Evolutionary conservation across 1,140 invertebrate genomes (phyloP), one percentile per base, ranked within the genome.

Genomic region (Lysiphlebus fabarum): DNA sequence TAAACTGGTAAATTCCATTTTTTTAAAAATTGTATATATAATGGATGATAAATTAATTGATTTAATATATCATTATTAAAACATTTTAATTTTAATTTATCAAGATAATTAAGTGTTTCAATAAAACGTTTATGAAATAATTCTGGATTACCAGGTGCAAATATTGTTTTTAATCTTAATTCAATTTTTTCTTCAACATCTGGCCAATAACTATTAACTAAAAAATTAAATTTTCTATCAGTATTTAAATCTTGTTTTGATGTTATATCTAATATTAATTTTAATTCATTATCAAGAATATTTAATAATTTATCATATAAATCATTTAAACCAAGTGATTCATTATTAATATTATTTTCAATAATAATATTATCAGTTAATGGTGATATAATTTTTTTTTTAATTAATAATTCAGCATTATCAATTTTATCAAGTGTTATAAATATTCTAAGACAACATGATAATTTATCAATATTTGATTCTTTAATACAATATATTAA

Each of bases 1-100:
- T 98, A 96, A 12, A 98, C 92, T 37, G 93, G 90, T 34, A 97
- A 82, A 80, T 96, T 96, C 91, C 95, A 98, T 67, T 90, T 89
- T 57, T 86, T 85, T 50, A 92, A 81, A 76, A 96, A 94, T 48
- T 81, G 82, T 67, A 84, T 84, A 63, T 87, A 89, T 58, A 87
- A 86, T 34, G 81, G 71, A 71, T 90, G 85, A 61, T 81, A 73
- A 62, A 84, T 82, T 45, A 92, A 81, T 12, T 78, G 72, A 40
- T 81, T 68, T 38, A 78, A 75, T 63, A 81, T 83, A 40, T 83
- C 80, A 62, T 76, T 62, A 17, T 81, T 82, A 2, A 78, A 76
- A 69, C 90, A 89, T 48, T 84, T 79, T 26, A 80, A 75, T 73
- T 94, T 89, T 66, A 97, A 84, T 67, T 85, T 85, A 38, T 76